Conservation (phyloP, 2,797 vertebrate genomes). For the Gymnocypris eckloni region DNA sequence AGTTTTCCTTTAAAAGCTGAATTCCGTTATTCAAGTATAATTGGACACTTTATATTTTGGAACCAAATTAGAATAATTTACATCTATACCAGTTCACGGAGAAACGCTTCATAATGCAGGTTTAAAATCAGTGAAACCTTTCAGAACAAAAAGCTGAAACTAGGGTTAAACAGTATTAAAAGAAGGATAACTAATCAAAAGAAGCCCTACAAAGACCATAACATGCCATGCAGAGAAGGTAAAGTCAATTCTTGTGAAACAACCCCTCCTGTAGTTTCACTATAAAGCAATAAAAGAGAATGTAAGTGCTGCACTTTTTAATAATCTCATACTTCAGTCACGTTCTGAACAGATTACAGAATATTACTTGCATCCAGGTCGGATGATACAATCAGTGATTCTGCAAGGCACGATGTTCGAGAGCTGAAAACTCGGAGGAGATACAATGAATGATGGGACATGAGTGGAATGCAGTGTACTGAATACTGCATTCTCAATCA, state of each 20-base stretch:
- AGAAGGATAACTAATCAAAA: background rate
- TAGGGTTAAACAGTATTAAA: background rate
- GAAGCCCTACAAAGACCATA: background rate
- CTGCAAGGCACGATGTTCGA: conserved; percentile 76
- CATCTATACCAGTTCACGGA: background rate
- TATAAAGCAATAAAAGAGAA: background rate
- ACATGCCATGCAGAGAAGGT: background rate
- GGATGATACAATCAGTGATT: conserved; percentile 72
- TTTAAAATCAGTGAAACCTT: background rate
- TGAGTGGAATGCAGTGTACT: conserved; percentile 55
- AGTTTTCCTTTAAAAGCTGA: too few relatives aligned
- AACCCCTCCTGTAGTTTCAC: background rate
- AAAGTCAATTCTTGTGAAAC: background rate
- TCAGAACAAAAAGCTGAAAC: background rate
- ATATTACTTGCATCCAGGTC: conserved; percentile 64
- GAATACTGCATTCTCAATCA: conserved; percentile 47
- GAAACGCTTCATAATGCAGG: background rate
- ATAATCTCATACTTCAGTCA: conserved; percentile 71
- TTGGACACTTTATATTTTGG: too few relatives aligned
- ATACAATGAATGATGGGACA: conserved; percentile 54
- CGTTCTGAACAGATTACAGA: conserved; percentile 62
- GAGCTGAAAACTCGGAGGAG: conserved; percentile 48
- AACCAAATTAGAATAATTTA: too few relatives aligned
- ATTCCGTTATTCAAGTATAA: too few relatives aligned
- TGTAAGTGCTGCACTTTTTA: conserved; percentile 69